These are phyloP conservation scores for Blastomussa wellsi DNA, from an alignment of 92 coral and sea anemone genomes.

Conservation along the genomic window DNA sequence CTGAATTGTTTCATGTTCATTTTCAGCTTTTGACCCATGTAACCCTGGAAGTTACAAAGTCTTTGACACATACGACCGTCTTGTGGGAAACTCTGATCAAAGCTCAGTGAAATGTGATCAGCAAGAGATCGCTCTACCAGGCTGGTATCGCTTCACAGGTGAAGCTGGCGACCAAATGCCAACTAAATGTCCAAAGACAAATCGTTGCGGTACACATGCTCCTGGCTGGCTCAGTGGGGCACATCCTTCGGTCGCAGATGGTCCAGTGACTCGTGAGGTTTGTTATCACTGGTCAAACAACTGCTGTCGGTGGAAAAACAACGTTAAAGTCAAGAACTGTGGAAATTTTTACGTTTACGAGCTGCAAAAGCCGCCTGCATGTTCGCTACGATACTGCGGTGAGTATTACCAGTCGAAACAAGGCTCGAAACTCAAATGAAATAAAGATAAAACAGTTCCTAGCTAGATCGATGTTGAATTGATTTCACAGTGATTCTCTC, in stretches of 20 bases:
- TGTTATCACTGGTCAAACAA: constrained; percentile 26
- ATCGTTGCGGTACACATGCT: constrained; percentile 31
- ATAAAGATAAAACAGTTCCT: too few species aligned
- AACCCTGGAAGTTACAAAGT: background rate
- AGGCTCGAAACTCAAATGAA: too few species aligned
- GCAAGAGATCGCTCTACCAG: background rate
- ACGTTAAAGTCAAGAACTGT: constrained; percentile 11
- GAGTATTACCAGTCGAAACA: too few species aligned
- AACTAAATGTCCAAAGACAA: background rate
- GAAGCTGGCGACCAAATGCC: constrained; percentile 6
- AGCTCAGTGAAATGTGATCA: background rate
- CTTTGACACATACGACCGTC: background rate
- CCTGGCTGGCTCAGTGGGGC: too few species aligned
- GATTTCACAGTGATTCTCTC: too few species aligned
- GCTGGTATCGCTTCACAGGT: background rate
- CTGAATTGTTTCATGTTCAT: too few species aligned
- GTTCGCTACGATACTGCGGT: constrained; percentile 23
- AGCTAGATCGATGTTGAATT: too few species aligned
- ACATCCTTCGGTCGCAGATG: constrained; percentile 13
- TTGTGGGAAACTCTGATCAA: constrained; percentile 5
- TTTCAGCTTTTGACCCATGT: constrained; percentile 16
- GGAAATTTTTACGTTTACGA: background rate
- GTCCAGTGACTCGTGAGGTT: background rate
- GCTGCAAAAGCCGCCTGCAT: constrained; percentile 9
- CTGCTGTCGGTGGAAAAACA: constrained; percentile 13